phyloP scores from a whole-genome alignment of 2,797 vertebrate species.

The Acrocephalus scirpaceus region DNA sequence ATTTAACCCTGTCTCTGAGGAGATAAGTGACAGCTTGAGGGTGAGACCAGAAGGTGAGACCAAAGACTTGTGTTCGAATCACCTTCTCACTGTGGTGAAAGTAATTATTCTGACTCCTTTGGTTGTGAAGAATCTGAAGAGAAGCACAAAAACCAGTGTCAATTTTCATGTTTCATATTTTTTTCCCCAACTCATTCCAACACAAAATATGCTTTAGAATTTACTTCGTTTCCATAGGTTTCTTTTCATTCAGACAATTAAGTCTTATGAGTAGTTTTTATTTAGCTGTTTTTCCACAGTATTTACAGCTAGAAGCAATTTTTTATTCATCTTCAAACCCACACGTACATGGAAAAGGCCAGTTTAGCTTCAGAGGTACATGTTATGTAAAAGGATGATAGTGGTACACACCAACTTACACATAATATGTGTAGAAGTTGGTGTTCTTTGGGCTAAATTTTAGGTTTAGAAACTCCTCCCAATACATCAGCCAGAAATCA shows the following conservation, averaged over 20 bases:
- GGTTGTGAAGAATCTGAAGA: background rate
- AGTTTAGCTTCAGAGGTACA: background rate
- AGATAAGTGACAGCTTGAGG: background rate
- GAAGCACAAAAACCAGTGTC: background rate
- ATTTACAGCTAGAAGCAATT: background rate
- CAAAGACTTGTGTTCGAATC: background rate
- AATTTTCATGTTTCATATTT: background rate
- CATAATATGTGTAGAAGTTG: background rate
- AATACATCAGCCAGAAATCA: background rate
- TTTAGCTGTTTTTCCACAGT: background rate
- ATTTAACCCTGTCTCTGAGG: background rate
- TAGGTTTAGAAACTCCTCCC: background rate
- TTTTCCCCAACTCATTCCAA: background rate
- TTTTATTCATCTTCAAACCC: background rate
- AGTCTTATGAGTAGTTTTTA: background rate
- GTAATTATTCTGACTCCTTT: background rate
- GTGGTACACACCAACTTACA: background rate
- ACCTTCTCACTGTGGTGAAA: background rate
- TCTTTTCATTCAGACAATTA: background rate
- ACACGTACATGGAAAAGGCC: background rate
- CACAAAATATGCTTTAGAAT: background rate
- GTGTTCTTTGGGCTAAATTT: background rate
- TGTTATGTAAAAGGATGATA: background rate
- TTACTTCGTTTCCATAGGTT: background rate
- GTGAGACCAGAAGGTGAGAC: background rate